These are phyloP conservation scores for Yasuhikotakia modesta DNA, from an alignment of 2,797 vertebrate species.

Conservation along the genomic window DNA sequence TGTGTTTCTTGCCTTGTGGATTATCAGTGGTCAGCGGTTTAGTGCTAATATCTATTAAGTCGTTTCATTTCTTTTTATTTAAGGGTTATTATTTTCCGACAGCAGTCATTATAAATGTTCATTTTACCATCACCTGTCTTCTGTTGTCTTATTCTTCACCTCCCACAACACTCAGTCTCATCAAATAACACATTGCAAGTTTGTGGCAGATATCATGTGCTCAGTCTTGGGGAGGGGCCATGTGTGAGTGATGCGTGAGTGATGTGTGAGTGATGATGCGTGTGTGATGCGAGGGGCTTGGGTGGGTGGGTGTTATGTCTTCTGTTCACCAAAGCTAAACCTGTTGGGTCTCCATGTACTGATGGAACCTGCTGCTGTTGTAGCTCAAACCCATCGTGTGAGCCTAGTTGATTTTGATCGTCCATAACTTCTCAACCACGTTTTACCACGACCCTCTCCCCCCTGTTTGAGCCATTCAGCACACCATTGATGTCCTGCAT, in stretches of 20 bases:
- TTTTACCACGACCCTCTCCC: conserved; percentile 75
- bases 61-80: conserved; percentile 80
- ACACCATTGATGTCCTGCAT: conserved; percentile 85
- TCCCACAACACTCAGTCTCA: conserved; percentile 86
- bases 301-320: conserved; percentile 78
- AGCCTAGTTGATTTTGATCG: conserved; percentile 79
- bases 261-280: conserved; percentile 35
- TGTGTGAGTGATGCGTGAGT: conserved; percentile 52
- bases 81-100: conserved; percentile 84
- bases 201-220: conserved; percentile 75
- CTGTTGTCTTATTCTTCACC: conserved; percentile 94
- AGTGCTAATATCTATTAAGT: conserved; percentile 90
- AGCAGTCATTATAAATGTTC: conserved; percentile 96
- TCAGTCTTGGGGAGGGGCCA: conserved; percentile 61
- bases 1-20: conserved; percentile 94
- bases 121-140: conserved; percentile 97
- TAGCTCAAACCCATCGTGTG: conserved; percentile 85
- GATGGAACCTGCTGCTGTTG: conserved; percentile 83
- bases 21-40: conserved; percentile 89
- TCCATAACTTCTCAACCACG: conserved; percentile 83
- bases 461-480: conserved; percentile 74
- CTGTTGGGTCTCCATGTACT: conserved; percentile 80
- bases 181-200: conserved; percentile 87
- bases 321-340: conserved; percentile 82
- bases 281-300: conserved; percentile 61